Conservation (phyloP, 2,113 vertebrate species). For the Glaucomys volans region DNA sequence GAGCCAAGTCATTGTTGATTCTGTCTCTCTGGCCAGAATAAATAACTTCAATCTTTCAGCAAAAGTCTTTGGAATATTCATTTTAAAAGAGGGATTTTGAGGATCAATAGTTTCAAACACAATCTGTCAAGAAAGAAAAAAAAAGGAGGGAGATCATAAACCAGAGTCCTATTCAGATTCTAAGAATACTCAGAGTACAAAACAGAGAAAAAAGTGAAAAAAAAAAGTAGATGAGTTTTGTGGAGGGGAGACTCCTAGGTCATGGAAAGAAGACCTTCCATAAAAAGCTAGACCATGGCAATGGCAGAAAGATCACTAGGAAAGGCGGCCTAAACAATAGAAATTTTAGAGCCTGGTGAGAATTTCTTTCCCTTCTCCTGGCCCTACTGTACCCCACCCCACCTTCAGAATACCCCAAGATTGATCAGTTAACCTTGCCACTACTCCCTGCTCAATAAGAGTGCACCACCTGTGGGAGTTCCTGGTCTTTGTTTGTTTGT, state of each 20-base stretch:
- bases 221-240: background rate
- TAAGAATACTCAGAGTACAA: background rate
- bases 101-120: background rate
- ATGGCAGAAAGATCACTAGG: background rate
- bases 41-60: background rate
- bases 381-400: background rate
- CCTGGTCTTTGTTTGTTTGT: background rate
- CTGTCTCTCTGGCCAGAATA: background rate
- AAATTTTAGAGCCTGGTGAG: background rate
- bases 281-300: background rate
- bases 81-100: conserved; percentile 9
- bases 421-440: background rate
- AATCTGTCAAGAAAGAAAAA: background rate
- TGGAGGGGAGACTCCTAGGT: background rate
- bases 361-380: background rate
- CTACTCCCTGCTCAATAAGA: background rate
- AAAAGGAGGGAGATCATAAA: background rate
- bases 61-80: background rate
- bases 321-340: background rate
- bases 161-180: background rate
- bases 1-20: background rate
- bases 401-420: background rate
- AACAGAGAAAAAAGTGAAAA: background rate
- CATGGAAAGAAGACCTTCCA: too few species aligned
- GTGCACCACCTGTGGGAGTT: background rate